phyloP scores from a whole-genome alignment of 1,140 invertebrate genomes.

The Eupeodes corollae region DNA sequence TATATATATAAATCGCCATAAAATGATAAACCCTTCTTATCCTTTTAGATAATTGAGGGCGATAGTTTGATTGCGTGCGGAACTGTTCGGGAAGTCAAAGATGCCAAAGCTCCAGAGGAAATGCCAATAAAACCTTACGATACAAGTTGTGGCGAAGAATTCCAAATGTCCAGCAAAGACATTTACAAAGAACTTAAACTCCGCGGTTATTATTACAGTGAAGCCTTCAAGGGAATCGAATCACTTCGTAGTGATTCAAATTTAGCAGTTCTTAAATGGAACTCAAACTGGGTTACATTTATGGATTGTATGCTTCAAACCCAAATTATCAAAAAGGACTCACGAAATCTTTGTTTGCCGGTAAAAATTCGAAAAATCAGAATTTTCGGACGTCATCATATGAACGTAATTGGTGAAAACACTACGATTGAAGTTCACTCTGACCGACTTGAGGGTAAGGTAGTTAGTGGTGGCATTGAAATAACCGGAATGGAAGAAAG shows the following conservation, averaged over 20 bases:
- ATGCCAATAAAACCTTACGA: conserved; percentile 39
- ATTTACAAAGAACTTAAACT: conserved; percentile 87
- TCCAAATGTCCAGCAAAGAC: conserved; percentile 52
- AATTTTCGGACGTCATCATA: conserved; percentile 63
- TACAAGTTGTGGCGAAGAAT: conserved; percentile 38
- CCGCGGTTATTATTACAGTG: conserved; percentile 78
- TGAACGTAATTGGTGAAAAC: conserved; percentile 36
- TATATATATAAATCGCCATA: no score
- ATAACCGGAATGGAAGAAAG: conserved; percentile 70
- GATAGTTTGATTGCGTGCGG: conserved; percentile 69
- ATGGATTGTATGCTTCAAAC: conserved; percentile 92
- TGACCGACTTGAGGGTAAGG: conserved; percentile 26
- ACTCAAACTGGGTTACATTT: conserved; percentile 80
- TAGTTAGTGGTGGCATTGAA: conserved; percentile 71
- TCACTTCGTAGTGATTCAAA: conserved; percentile 36
- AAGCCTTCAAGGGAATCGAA: conserved; percentile 21
- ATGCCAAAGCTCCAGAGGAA: conserved; percentile 5
- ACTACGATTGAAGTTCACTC: conserved; percentile 33
- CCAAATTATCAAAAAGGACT: conserved; percentile 61
- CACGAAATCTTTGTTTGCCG: conserved; percentile 66
- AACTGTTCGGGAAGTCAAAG: conserved; percentile 42
- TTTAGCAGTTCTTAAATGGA: conserved; percentile 51
- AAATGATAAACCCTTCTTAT: conserved; percentile 9
- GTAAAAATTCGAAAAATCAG: conserved; percentile 68
- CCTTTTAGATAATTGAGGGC: conserved; percentile 55